Evolutionary conservation across 2,113 vertebrate species (phyloP).

Genomic region (Lamprotornis superbus): DNA sequence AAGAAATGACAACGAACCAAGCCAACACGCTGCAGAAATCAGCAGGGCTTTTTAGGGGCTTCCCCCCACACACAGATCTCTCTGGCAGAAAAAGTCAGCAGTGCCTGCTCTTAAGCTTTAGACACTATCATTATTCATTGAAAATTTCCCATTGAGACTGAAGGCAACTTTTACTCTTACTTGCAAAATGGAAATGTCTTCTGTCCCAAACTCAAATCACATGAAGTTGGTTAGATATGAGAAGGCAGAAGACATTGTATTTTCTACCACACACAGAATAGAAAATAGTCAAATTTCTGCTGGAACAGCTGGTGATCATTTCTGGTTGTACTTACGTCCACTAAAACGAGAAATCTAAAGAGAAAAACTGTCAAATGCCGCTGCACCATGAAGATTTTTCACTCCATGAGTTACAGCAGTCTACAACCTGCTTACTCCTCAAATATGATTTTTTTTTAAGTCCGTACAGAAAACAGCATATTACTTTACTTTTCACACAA

Average conservation of each 20-base stretch:
- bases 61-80: fast-evolving
- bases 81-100: not conserved
- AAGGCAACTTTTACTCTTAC: not conserved
- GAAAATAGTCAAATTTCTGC: not conserved
- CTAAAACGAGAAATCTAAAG: not conserved
- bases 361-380: not conserved
- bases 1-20: not conserved
- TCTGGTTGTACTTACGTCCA: not conserved
- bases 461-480: not conserved
- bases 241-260: not conserved
- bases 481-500: not conserved
- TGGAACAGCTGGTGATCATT: not conserved
- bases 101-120: fast-evolving
- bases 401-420: not conserved
- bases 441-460: not conserved
- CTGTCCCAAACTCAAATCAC: not conserved
- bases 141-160: not conserved
- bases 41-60: not conserved
- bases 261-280: not conserved
- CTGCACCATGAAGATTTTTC: not conserved
- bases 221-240: not conserved
- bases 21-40: fast-evolving
- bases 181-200: not conserved
- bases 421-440: not conserved
- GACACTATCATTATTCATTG: not conserved